phyloP scores from a whole-genome alignment of 2,797 vertebrate genomes.

The Rhadinocentrus ornatus region DNA sequence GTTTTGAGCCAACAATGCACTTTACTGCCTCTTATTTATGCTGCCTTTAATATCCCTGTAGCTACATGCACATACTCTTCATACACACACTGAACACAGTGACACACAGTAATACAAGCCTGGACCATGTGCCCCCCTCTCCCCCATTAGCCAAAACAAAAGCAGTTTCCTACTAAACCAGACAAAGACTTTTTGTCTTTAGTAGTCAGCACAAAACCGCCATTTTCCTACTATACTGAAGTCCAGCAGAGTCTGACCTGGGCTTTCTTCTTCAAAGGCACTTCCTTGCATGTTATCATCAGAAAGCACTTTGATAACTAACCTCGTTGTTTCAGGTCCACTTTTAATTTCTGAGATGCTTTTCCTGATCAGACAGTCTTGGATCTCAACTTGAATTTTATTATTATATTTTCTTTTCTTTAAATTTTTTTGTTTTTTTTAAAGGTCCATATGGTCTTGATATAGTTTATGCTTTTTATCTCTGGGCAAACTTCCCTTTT shows the following conservation, averaged over 20 bases:
- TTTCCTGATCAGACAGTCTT: slow-evolving; percentile 25
- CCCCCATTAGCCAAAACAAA: slow-evolving; percentile 48
- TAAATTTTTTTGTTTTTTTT: not conserved
- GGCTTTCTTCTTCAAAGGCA: slow-evolving; percentile 33
- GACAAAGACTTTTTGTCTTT: slow-evolving; percentile 68
- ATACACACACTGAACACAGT: slow-evolving; percentile 12
- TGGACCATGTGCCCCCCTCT: slow-evolving; percentile 19
- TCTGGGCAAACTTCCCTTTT: slow-evolving; percentile 13
- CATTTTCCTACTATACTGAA: slow-evolving; percentile 15
- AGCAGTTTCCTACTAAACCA: slow-evolving; percentile 33
- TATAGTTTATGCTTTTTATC: not conserved
- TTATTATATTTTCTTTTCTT: not conserved
- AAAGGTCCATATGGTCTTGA: slow-evolving; percentile 23
- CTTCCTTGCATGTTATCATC: slow-evolving; percentile 27
- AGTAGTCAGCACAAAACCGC: slow-evolving; percentile 26
- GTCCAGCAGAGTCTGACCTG: not conserved
- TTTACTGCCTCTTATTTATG: slow-evolving; percentile 20
- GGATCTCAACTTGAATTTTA: slow-evolving; percentile 28
- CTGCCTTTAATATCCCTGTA: slow-evolving; percentile 3
- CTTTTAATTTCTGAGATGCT: slow-evolving; percentile 27
- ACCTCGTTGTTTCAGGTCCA: slow-evolving; percentile 38
- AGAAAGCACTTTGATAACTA: slow-evolving; percentile 26
- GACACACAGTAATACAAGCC: slow-evolving; percentile 31
- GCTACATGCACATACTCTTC: slow-evolving; percentile 3
- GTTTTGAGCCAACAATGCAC: slow-evolving; percentile 6